Conservation (phyloP, 2,888 invertebrate genomes). For the Yponomeuta cagnagella region DNA sequence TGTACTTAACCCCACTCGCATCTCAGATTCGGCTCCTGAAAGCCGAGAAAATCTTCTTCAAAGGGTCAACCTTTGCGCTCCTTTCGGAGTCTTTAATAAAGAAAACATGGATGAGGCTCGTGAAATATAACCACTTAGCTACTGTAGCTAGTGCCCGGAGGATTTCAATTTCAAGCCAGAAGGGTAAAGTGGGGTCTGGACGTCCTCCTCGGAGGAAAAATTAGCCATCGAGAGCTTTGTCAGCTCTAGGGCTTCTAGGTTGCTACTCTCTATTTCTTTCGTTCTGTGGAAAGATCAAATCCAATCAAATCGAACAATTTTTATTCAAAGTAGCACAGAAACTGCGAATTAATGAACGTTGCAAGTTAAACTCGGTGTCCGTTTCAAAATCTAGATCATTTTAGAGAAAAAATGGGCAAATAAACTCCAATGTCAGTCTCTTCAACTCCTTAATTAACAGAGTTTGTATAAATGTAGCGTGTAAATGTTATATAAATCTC, state of each 20-base stretch:
- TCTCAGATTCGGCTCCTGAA: neutral
- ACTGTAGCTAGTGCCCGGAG: neutral
- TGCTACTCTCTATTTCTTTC: neutral
- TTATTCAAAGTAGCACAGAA: no score
- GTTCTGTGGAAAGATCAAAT: no score
- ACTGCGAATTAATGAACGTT: no score
- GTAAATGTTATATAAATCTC: no score
- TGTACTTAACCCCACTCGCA: no score
- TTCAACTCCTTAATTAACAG: no score
- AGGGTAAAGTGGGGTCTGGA: conserved; percentile 1
- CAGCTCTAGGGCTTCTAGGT: neutral
- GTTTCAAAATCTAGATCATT: no score
- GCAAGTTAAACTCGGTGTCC: no score
- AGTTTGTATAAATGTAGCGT: no score
- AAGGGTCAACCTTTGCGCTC: neutral
- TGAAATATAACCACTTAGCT: neutral
- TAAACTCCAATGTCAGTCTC: no score
- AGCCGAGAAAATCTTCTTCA: neutral
- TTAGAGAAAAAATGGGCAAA: no score
- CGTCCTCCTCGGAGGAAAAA: neutral
- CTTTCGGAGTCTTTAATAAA: neutral
- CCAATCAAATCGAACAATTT: no score
- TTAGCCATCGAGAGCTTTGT: neutral
- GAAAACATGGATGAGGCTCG: neutral
- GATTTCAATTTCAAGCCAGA: neutral